These are phyloP conservation scores for Reinhardtius hippoglossoides DNA, from an alignment of 2,113 vertebrate genomes.

Conservation along the genomic window DNA sequence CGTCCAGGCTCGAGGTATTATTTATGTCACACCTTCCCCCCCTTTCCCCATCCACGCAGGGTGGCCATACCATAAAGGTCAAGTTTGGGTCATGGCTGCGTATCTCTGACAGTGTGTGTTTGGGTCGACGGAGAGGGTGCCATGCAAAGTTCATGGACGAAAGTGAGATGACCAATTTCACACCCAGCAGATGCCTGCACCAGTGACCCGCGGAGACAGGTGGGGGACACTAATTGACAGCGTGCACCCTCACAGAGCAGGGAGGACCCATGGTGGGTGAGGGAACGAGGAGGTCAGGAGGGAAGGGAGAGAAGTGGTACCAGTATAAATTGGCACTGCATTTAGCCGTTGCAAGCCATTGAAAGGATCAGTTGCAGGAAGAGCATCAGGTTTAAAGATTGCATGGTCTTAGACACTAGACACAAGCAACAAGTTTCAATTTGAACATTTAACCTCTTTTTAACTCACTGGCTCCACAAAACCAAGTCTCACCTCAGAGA, in stretches of 20 bases:
- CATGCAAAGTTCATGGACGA: constrained; percentile 73
- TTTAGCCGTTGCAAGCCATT: constrained; percentile 9
- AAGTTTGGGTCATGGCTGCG: constrained; percentile 34
- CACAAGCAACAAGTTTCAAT: no score
- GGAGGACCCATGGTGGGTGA: constrained; percentile 37
- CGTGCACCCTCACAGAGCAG: constrained; percentile 48
- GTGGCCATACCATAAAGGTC: constrained; percentile 69
- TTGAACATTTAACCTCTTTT: no score
- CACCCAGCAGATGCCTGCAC: constrained; percentile 76
- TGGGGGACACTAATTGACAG: constrained; percentile 80
- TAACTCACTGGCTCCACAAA: background rate
- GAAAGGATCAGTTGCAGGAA: background rate
- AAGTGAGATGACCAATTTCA: constrained; percentile 77
- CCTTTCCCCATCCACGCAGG: constrained; percentile 24
- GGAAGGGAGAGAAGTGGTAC: background rate
- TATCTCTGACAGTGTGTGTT: constrained; percentile 8
- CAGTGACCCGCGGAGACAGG: constrained; percentile 77
- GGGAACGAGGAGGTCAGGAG: constrained; percentile 10
- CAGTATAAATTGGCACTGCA: constrained; percentile 3
- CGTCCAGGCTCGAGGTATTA: constrained; percentile 20
- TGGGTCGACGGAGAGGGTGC: constrained; percentile 11
- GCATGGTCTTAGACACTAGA: no score
- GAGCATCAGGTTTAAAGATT: constrained; percentile 6
- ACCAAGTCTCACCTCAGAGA: background rate
- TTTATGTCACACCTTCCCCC: constrained; percentile 28